Evolutionary conservation across 37 sponge, comb jelly and placozoan species (phyloP), one percentile per base, ranked within the genome.

Genomic region (Ianthella basta): DNA sequence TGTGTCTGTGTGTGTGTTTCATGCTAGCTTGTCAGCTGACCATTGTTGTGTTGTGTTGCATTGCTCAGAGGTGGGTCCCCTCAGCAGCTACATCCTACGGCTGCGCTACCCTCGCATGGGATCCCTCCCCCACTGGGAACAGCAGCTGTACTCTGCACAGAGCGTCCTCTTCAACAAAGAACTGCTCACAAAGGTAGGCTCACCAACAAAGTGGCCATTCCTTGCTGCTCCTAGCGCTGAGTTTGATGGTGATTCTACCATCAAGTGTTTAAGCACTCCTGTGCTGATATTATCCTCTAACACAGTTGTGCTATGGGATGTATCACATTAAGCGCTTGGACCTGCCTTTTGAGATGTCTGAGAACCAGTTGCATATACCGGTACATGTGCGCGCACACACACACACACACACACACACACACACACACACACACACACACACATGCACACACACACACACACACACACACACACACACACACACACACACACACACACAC

Each of bases 121-220:
- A 36, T 50, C 34, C 32, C 61, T 75, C 5, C 69, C 86, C n/a
- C 10, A 55, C 38, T 84, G 85, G 87, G 92, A 92, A 73, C 30
- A 72, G 56, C 60, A 89, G 65, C 79, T 92, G 8, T 16, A 63
- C 21, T 55, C 55, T 1, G 92, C 92, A 40, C 92, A 92, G 87
- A 89, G 89, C 39, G 84, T 92, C 35, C 60, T 92, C 34, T 92
- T 92, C 73, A 92, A 92, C 81, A 86, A 89, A n/a, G 92, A 92
- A 38, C 86, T 92, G 27, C 89, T 92, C 69, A 73, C 87, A 25
- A 75, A 83, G 81, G 92, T 92, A 32, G 36, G 33, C 10, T 0
- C 13, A 53, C 39, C 19, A 34, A 0, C n/a, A n/a, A n/a, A n/a
- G 32, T 2, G 14, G 18, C 13, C 21, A 14, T 23, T 50, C 33